Base-by-base conservation (phyloP, 2,888 invertebrate species). In the Theristus sp. region DNA sequence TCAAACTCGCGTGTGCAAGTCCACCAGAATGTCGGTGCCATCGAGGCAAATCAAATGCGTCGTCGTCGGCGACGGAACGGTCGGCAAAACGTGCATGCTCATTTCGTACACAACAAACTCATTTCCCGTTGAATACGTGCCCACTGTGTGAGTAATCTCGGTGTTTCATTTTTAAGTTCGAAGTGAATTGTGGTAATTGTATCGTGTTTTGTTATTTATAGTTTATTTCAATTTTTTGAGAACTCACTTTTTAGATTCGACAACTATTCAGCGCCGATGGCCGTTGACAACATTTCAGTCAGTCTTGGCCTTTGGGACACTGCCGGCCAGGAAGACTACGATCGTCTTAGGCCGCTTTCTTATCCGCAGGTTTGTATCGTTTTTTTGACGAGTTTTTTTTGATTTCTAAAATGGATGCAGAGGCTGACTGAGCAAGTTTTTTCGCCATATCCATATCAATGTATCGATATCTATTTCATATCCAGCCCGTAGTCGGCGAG, bases 221-320 rank as follows among this genome's bases (percentile, higher is more conserved):
- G n/a, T n/a, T n/a, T n/a, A n/a, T n/a, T n/a, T n/a, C n/a, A n/a
- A n/a, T n/a, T n/a, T n/a, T n/a, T n/a, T n/a, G n/a, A n/a, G n/a
- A n/a, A n/a, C n/a, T n/a, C n/a, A n/a, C n/a, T n/a, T n/a, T n/a
- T 62, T 74, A 90, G 94, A 71, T 96, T 96, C 80, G 96, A 96
- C 78, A 96, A 96, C 79, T 96, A 96, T 76, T 94, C 94, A 55
- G 93, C 94, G 57, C 93, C 93, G 57, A 90, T 96, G 89, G 90
- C 90, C 69, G 93, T 94, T 62, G 96, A 96, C 79, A 89, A 91
- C 66, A 89, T 93, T 69, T 89, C 91, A 65, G 94, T 96, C 22
- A 91, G 90, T 70, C 78, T 96, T 69, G 94, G 94, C 24, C 80
- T 96, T 58, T 96, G 96, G 96, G 96, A 96, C 78, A 96, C 94